A percentile compares a stretch with the other conserved stretches of the same genome.
phyloP scores from a whole-genome alignment of 2,797 vertebrate species.

The Sebastes minor region DNA sequence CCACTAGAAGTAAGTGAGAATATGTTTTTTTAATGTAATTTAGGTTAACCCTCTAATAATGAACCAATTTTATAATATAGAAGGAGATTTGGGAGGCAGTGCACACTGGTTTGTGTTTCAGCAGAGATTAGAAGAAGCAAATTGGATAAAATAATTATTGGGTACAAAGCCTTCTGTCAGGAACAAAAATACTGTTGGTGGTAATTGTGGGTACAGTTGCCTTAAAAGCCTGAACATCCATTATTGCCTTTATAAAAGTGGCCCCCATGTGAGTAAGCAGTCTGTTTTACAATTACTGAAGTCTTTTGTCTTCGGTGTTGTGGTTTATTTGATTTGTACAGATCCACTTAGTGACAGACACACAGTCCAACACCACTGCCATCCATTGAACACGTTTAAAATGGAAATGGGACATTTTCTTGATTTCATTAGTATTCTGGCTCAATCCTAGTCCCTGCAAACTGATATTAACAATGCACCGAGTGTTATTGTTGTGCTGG shows the following conservation, averaged over 20 bases:
- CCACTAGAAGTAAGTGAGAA: not conserved
- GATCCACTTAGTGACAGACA: constrained; percentile 1
- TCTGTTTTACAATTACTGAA: constrained; percentile 33
- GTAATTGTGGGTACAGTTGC: constrained; percentile 54
- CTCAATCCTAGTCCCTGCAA: not conserved
- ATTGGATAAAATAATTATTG: constrained; percentile 36
- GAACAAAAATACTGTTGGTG: constrained; percentile 32
- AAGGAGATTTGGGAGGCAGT: not conserved
- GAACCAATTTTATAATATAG: not conserved
- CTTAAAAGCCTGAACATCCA: constrained; percentile 43
- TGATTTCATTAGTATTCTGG: constrained; percentile 44
- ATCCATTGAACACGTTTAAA: not conserved
- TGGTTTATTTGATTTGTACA: constrained; percentile 6
- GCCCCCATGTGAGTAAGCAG: constrained; percentile 5
- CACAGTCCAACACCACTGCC: not conserved
- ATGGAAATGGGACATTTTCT: constrained; percentile 13
- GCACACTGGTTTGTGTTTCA: not conserved
- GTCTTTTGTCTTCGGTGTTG: constrained; percentile 29
- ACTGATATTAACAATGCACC: constrained; percentile 42
- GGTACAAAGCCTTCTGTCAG: constrained; percentile 10
- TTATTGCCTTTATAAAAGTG: constrained; percentile 47
- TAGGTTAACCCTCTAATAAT: not conserved
- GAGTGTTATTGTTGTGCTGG: constrained; percentile 6
- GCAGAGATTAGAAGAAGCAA: constrained; percentile 14
- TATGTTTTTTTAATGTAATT: not conserved